Evolutionary conservation across 2,888 invertebrate species (phyloP).

Genomic region (Embidobia sp.): DNA sequence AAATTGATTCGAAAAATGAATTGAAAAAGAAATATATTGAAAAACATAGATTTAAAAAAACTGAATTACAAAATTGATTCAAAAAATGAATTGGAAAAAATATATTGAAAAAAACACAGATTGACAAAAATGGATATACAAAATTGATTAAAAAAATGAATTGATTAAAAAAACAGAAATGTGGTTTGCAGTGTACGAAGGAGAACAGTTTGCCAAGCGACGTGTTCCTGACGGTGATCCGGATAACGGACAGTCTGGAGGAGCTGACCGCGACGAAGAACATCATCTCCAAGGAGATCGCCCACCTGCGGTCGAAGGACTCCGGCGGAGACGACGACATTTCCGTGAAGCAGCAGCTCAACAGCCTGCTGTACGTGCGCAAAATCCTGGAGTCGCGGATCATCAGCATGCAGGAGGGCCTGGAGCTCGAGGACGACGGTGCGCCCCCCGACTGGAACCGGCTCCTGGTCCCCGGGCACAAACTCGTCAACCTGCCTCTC

Average conservation of each 20-base stretch:
- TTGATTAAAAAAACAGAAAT: no score
- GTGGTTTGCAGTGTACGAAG: constrained; percentile 89
- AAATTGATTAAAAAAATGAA: no score
- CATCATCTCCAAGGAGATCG: constrained; percentile 91
- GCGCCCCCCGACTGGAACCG: constrained; percentile 80
- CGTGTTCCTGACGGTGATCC: constrained; percentile 91
- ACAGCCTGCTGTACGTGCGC: constrained; percentile 90
- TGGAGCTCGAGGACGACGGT: constrained; percentile 82
- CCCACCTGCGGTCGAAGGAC: constrained; percentile 90
- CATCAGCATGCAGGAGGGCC: constrained; percentile 82
- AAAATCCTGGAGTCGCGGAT: constrained; percentile 88
- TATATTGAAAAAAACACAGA: no score
- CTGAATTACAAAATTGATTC: no score
- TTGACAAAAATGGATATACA: no score
- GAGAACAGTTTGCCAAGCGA: constrained; percentile 91
- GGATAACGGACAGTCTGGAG: constrained; percentile 89
- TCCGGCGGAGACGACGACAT: constrained; percentile 92
- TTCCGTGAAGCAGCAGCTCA: constrained; percentile 91
- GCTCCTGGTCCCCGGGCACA: constrained; percentile 81
- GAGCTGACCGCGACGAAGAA: constrained; percentile 92
- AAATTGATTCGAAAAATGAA: no score
- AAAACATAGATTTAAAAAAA: no score
- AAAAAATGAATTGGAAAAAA: no score
- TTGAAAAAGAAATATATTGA: no score
- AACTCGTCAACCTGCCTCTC: constrained; percentile 85